Evolutionary conservation across 2,113 vertebrate genomes (phyloP).

Genomic region (Salvelinus fontinalis): DNA sequence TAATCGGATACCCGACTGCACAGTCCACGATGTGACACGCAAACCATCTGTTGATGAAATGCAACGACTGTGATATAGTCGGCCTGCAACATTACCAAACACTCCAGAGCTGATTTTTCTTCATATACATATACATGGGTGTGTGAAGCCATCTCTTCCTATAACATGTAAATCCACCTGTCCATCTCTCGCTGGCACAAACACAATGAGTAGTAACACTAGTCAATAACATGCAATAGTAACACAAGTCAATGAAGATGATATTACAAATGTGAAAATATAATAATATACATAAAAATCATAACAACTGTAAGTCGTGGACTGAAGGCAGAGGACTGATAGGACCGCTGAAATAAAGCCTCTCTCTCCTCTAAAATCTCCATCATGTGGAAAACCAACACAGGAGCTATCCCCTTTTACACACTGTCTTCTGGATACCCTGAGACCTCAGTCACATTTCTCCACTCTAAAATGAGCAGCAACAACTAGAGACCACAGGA

Average conservation of each 20-base stretch:
- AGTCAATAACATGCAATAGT: slow-evolving; percentile 36
- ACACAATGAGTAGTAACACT: slow-evolving; percentile 49
- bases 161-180: slow-evolving; percentile 26
- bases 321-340: slow-evolving; percentile 52
- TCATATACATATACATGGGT: slow-evolving; percentile 26
- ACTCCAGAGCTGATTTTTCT: too few relatives aligned
- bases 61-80: too few relatives aligned
- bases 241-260: slow-evolving; percentile 34
- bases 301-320: slow-evolving; percentile 18
- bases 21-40: too few relatives aligned
- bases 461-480: slow-evolving; percentile 1
- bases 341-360: slow-evolving; percentile 58
- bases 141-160: neutral
- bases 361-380: neutral
- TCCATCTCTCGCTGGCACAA: slow-evolving; percentile 46
- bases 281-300: slow-evolving; percentile 20
- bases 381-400: too few relatives aligned
- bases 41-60: too few relatives aligned
- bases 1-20: too few relatives aligned
- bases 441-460: neutral
- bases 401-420: neutral
- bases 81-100: too few relatives aligned
- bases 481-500: neutral
- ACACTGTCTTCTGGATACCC: slow-evolving; percentile 23
- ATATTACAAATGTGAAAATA: slow-evolving; percentile 33